phyloP scores from a whole-genome alignment of 2,113 vertebrate species.

The Zosterops hypoxanthus region DNA sequence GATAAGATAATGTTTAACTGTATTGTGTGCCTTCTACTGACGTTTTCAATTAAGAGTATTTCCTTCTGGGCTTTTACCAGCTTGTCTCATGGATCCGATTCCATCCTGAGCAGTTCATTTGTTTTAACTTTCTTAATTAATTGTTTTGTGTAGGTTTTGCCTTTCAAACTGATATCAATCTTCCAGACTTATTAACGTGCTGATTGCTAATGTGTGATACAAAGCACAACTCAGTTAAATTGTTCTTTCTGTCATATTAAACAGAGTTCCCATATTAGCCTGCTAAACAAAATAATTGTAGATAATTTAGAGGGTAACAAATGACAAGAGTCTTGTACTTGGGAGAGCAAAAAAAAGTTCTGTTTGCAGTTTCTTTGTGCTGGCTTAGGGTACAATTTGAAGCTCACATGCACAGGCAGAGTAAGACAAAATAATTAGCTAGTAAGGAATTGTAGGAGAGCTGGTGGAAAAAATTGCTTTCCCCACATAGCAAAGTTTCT shows the following conservation, averaged over 20 bases:
- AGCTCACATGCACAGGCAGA: neutral
- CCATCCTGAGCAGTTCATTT: slow-evolving; percentile 75
- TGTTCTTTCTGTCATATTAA: slow-evolving; percentile 66
- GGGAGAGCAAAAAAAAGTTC: slow-evolving; percentile 1
- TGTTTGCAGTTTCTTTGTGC: neutral
- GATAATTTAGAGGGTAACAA: slow-evolving; percentile 62
- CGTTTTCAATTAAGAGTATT: slow-evolving; percentile 82
- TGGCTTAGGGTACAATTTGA: neutral
- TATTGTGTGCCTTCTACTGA: slow-evolving; percentile 64
- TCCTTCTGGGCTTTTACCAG: slow-evolving; percentile 76
- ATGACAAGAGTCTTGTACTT: neutral
- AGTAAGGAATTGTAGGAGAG: neutral
- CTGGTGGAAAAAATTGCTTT: neutral
- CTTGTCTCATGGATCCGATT: slow-evolving; percentile 72
- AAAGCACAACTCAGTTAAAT: slow-evolving; percentile 47
- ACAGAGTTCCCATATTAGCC: slow-evolving; percentile 38
- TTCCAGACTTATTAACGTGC: slow-evolving; percentile 74
- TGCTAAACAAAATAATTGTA: slow-evolving; percentile 60
- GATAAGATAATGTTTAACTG: slow-evolving; percentile 82
- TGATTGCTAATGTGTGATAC: slow-evolving; percentile 68
- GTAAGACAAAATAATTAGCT: slow-evolving; percentile 17
- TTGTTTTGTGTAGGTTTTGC: slow-evolving; percentile 81
- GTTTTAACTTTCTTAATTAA: slow-evolving; percentile 84
- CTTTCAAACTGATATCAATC: slow-evolving; percentile 78
- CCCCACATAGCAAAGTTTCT: neutral